Conservation (phyloP, 2,113 vertebrate genomes). For the Pyxicephalus adspersus region DNA sequence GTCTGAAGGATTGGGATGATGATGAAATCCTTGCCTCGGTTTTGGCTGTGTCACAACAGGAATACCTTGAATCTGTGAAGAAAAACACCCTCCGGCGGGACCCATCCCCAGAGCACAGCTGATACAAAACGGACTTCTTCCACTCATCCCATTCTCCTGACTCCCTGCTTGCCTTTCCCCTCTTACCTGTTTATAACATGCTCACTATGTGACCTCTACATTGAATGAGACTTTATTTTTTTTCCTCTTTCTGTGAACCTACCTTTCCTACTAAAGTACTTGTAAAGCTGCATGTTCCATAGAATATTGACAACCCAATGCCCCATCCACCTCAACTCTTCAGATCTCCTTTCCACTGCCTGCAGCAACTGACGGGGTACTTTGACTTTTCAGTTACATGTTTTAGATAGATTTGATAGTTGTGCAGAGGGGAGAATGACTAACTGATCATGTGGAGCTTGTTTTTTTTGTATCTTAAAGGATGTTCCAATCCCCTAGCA, state of each 20-base stretch:
- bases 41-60: conserved; percentile 90
- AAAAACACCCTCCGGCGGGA: conserved; percentile 85
- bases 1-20: conserved; percentile 92
- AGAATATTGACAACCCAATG: conserved; percentile 29
- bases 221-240: conserved; percentile 30
- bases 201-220: conserved; percentile 34
- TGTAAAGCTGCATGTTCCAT: conserved; percentile 52
- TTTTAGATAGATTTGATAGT: conserved; percentile 25
- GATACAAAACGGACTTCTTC: conserved; percentile 66
- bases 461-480: conserved; percentile 49
- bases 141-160: conserved; percentile 16
- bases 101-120: conserved; percentile 88
- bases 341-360: conserved; percentile 1
- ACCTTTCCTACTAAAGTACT: conserved; percentile 37
- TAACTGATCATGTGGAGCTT: conserved; percentile 22
- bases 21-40: conserved; percentile 92
- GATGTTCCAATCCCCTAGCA: conserved; percentile 43
- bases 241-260: conserved; percentile 14
- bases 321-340: background rate
- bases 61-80: conserved; percentile 94
- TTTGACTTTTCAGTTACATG: conserved; percentile 4
- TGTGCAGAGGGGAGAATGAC: conserved; percentile 30
- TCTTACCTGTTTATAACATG: conserved; percentile 17
- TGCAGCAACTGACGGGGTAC: conserved; percentile 10
- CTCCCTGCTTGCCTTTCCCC: conserved; percentile 28